These are phyloP conservation scores for Amiota mariae DNA, from an alignment of 2,888 invertebrate species.

Conservation along the genomic window DNA sequence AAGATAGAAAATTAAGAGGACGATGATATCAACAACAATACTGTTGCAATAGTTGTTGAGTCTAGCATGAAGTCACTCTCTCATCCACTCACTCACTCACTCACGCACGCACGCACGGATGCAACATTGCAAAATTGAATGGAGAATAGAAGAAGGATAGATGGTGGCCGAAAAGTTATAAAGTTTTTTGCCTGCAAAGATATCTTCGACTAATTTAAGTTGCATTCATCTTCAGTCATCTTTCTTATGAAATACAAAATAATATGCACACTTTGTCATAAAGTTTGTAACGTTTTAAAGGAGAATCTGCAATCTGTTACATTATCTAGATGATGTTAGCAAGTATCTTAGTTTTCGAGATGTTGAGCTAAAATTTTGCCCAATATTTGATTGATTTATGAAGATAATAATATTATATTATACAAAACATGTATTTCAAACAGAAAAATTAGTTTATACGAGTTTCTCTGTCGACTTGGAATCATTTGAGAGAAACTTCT, in stretches of 20 bases:
- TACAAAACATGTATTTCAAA: no score
- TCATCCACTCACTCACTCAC: background rate
- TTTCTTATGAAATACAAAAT: background rate
- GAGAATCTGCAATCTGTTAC: no score
- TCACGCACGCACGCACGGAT: background rate
- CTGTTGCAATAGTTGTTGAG: background rate
- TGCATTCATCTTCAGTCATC: slow-evolving; percentile 22
- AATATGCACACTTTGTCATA: background rate
- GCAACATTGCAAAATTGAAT: background rate
- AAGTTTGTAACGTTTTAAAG: no score
- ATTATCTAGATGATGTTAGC: no score
- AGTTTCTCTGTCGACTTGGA: no score
- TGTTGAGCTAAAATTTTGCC: no score
- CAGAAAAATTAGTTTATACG: no score
- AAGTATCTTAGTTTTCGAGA: no score
- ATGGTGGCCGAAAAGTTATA: slow-evolving; percentile 7
- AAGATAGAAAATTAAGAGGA: slow-evolving; percentile 15
- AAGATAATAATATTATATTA: no score
- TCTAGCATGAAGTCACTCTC: background rate
- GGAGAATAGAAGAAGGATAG: no score
- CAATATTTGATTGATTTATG: no score
- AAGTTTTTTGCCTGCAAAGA: slow-evolving; percentile 5
- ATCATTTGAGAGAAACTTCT: no score
- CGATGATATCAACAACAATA: slow-evolving; percentile 26
- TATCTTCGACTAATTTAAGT: slow-evolving; percentile 12